phyloP scores from a whole-genome alignment of 1,140 invertebrate species.

The Araneus ventricosus region DNA sequence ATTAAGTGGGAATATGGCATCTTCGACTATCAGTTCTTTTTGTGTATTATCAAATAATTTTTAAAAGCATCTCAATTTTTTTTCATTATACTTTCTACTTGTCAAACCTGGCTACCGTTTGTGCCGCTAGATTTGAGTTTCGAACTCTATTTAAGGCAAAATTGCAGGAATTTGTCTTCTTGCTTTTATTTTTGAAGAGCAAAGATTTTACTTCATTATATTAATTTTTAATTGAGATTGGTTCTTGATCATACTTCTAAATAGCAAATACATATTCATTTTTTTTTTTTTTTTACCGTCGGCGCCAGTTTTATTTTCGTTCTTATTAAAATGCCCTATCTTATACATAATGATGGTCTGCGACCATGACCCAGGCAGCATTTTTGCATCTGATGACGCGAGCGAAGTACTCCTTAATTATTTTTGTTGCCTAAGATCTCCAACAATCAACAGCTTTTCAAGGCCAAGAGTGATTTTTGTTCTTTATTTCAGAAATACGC shows the following conservation, averaged over 20 bases:
- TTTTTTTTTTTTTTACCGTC: background rate
- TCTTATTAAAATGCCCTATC: background rate
- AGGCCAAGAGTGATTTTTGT: background rate
- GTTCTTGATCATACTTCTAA: background rate
- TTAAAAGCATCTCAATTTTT: no score
- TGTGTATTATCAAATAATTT: no score
- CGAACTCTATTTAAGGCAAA: no score
- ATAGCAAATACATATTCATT: background rate
- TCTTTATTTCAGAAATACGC: background rate
- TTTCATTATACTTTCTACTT: no score
- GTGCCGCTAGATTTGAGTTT: no score
- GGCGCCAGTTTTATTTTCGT: slow-evolving; percentile 7
- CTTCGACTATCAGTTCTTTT: no score
- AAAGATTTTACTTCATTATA: no score
- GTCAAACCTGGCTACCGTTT: no score
- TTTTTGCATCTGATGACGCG: background rate
- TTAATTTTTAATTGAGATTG: no score
- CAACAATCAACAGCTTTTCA: slow-evolving; percentile 11
- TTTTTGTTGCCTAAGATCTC: slow-evolving; percentile 14
- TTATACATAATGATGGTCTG: slow-evolving; percentile 9
- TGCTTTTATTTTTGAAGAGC: no score
- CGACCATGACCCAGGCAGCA: slow-evolving; percentile 5
- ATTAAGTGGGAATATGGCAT: no score
- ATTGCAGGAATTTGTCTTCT: no score
- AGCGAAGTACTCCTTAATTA: background rate